Conservation (phyloP, 2,888 invertebrate genomes). For the Oxystoma pomonae region DNA sequence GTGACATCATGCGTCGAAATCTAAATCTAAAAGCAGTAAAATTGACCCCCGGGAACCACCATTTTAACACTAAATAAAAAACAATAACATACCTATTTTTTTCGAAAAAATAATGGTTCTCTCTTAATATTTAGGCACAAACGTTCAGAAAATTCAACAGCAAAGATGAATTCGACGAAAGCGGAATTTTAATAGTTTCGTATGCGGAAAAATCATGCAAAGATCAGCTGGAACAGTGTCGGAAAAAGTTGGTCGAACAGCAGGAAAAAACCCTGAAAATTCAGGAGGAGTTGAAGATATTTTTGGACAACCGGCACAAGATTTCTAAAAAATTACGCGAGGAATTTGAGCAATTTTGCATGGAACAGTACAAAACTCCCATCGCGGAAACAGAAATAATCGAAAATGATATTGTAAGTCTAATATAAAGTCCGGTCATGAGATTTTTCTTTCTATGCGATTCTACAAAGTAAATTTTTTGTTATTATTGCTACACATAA, state of each 20-base stretch:
- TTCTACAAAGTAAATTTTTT: too few species aligned
- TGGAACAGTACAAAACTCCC: slow-evolving; percentile 30
- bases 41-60: too few species aligned
- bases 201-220: slow-evolving; percentile 24
- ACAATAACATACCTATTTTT: too few species aligned
- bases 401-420: slow-evolving; percentile 21
- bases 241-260: slow-evolving; percentile 30
- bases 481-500: too few species aligned
- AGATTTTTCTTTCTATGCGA: too few species aligned
- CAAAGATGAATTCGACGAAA: slow-evolving; percentile 17
- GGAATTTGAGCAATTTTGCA: slow-evolving; percentile 39
- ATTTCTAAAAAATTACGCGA: slow-evolving; percentile 34
- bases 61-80: too few species aligned
- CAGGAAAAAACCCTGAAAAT: slow-evolving; percentile 38
- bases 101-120: slow-evolving; percentile 2
- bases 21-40: too few species aligned
- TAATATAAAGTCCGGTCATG: too few species aligned
- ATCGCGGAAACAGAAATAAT: slow-evolving; percentile 17
- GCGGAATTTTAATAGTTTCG: slow-evolving; percentile 14
- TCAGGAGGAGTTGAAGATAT: slow-evolving; percentile 36
- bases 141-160: slow-evolving; percentile 24
- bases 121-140: slow-evolving; percentile 22
- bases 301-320: slow-evolving; percentile 32
- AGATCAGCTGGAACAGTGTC: slow-evolving; percentile 26
- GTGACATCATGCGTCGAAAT: too few species aligned